These are phyloP conservation scores for Phymanthus crucifer DNA, from an alignment of 92 coral and sea anemone species.

Conservation along the genomic window DNA sequence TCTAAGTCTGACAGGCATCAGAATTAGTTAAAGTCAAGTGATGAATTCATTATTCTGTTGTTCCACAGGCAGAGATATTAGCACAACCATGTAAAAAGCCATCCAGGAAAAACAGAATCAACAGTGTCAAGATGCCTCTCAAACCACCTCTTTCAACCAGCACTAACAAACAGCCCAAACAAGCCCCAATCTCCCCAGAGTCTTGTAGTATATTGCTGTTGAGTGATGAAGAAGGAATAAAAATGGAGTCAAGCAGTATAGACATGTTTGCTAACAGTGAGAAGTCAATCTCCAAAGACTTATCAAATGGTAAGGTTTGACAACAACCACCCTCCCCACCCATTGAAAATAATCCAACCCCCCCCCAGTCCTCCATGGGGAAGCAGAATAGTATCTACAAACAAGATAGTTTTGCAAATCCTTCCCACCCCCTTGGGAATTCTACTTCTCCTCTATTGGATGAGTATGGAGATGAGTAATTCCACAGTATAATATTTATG, in stretches of 20 bases:
- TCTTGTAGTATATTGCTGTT: constrained; percentile 27
- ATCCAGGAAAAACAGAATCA: neutral
- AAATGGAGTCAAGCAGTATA: constrained; percentile 54
- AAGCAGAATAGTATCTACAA: neutral
- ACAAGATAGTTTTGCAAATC: too few species aligned
- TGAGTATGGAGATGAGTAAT: neutral
- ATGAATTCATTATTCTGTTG: neutral
- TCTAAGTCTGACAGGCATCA: too few species aligned
- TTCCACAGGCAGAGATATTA: neutral
- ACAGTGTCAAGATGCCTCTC: neutral
- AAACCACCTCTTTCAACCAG: neutral
- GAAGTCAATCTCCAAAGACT: constrained; percentile 30
- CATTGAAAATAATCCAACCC: neutral
- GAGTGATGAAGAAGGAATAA: constrained; percentile 32
- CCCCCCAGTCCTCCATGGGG: neutral
- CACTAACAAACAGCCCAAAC: neutral
- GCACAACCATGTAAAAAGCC: neutral
- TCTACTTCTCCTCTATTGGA: too few species aligned
- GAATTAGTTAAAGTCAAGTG: too few species aligned
- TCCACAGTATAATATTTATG: neutral
- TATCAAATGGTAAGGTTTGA: neutral
- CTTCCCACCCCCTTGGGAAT: too few species aligned
- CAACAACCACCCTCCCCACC: neutral
- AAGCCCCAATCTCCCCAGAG: neutral
- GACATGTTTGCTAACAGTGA: constrained; percentile 73